Evolutionary conservation across 2,888 invertebrate genomes (phyloP).

Genomic region (Cordylochernes scorpioides): DNA sequence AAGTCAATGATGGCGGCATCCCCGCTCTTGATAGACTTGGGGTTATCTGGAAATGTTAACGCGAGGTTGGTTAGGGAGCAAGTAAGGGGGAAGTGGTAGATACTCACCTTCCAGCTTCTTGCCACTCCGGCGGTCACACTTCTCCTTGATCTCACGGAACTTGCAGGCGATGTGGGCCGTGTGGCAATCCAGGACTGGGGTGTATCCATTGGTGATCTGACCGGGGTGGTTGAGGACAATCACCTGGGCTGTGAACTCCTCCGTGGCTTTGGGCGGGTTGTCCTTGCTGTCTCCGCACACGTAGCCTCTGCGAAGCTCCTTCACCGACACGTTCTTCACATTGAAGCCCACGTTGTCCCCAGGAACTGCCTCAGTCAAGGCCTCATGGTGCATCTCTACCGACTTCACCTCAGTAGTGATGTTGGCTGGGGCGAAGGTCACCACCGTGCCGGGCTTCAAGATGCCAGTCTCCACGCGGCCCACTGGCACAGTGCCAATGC

Average conservation of each 20-base stretch:
- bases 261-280: slow-evolving; percentile 78
- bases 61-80: neutral
- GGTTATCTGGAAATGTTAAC: slow-evolving; percentile 39
- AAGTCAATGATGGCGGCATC: slow-evolving; percentile 84
- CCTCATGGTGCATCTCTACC: slow-evolving; percentile 99
- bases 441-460: slow-evolving; percentile 80
- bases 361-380: slow-evolving; percentile 44
- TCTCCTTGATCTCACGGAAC: slow-evolving; percentile 92
- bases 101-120: slow-evolving; percentile 17
- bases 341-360: slow-evolving; percentile 99
- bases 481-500: slow-evolving; percentile 97
- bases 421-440: slow-evolving; percentile 86
- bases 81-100: neutral
- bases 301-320: slow-evolving; percentile 96
- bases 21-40: slow-evolving; percentile 84
- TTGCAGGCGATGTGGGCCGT: slow-evolving; percentile 99
- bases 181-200: slow-evolving; percentile 98
- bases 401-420: slow-evolving; percentile 98
- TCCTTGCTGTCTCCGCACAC: slow-evolving; percentile 93
- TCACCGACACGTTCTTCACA: slow-evolving; percentile 83
- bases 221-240: slow-evolving; percentile 98
- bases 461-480: slow-evolving; percentile 98
- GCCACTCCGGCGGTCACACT: slow-evolving; percentile 95
- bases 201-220: slow-evolving; percentile 93
- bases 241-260: slow-evolving; percentile 86